Base-by-base conservation (phyloP, 2,113 vertebrate species). In the Oreochromis niloticus region DNA sequence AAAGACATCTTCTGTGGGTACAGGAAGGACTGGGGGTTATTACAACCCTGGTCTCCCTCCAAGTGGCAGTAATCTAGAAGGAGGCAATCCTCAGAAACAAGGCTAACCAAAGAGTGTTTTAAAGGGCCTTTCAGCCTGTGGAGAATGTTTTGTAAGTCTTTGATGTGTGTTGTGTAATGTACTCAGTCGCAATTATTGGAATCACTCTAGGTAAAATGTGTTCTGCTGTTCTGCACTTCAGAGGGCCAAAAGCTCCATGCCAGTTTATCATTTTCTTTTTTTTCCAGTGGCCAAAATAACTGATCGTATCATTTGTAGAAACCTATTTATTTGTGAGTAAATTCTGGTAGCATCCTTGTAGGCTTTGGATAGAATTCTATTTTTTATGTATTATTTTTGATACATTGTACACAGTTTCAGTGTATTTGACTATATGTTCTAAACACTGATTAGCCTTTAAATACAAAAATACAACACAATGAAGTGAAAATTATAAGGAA, bases 101-200 rank as follows among this genome's bases (percentile, higher is more conserved):
- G 48, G 63, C 57, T 75, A 85, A 91, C 87, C 91, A 8, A 88
- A 88, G 71, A 94, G 88, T 84, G 87, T 88, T 92, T 91, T 48
- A 68, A 78, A 66, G 90, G 79, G 81, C 52, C 86, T 88, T 88
- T 86, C 83, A 85, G 80, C 81, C 59, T 84, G 54, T 81, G 85
- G 63, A 88, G 85, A 91, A 89, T 79, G 87, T 85, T 94, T 92
- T 85, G 41, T 82, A 88, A 91, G 81, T 88, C 90, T 88, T 91
- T 90, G 87, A 87, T 93, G 90, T 91, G 87, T 82, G 89, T 95
- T 94, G 92, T 93, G 92, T 94, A 93, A 95, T 88, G 80, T 91
- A 88, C 92, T 92, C 84, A 41, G 82, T 79, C 17, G 83, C 68
- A 87, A 82, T 93, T 88, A 85, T 91, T 92, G 73, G 82, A 82